Evolutionary conservation across 2,888 invertebrate genomes (phyloP), one percentile per base, ranked within the genome.

Genomic region (Rotaria sp.): DNA sequence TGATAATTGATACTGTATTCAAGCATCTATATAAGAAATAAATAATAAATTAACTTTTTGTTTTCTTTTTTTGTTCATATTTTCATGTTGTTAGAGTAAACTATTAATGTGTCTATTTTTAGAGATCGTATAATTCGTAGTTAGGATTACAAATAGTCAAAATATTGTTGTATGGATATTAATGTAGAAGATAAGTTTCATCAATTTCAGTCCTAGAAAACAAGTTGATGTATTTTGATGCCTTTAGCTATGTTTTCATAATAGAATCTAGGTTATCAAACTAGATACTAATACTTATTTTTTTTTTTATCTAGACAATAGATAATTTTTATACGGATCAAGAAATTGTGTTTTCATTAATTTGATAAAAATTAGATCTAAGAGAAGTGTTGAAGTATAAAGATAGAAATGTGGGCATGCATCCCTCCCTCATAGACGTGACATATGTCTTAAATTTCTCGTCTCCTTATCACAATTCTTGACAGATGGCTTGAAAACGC

Each of bases 1-100:
- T 80, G 80, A n/a, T 80, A 80, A 80, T 80, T 80, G 26, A 80
- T 10, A 80, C 80, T 80, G 15, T 80, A 45, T 45, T 80, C 80
- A 15, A 80, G n/a, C 80, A 80, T 80, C 80, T 80, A 80, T 2
- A 80, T 80, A 45, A 2, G 24, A 41, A 80, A 45, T 5, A 45
- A n/a, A 45, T 13, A 10, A 80, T n/a, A 5, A 21, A 74, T 74
- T 8, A 52, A 24, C 4, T 21, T 52, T 21, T 24, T 52, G 3
- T 1, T 18, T 50, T 50, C 50, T 18, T 3, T 50, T 18, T 1
- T 50, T 50, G 50, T 18, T 13, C 2, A 50, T 18, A 15, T 50
- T 18, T 50, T 10, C 1, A 50, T 50, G 18, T 2, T 50, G 50
- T 50, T 50, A 18, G 50, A 18, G 3, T 57, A 57, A 57, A 10